A percentile compares a stretch with the other conserved stretches of the same genome.
Evolutionary conservation across 2,888 invertebrate genomes (phyloP).

Genomic region (Zygaena filipendulae): DNA sequence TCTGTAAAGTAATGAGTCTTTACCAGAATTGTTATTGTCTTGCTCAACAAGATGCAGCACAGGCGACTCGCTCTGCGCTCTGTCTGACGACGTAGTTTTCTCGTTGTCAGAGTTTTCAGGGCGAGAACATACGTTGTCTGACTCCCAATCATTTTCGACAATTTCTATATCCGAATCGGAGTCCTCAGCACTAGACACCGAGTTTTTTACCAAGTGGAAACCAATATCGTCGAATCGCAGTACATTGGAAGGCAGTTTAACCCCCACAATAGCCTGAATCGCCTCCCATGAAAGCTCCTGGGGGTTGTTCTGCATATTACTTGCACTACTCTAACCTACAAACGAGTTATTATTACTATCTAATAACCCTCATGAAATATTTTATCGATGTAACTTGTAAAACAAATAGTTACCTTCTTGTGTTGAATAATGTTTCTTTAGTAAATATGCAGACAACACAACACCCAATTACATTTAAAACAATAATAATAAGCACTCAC

Average conservation of each 20-base stretch:
- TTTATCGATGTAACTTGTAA: constrained; percentile 20
- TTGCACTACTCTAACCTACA: constrained; percentile 69
- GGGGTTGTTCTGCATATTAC: constrained; percentile 70
- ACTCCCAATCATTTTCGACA: constrained; percentile 63
- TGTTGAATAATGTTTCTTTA: constrained; percentile 30
- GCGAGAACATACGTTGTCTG: constrained; percentile 55
- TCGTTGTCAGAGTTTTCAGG: constrained; percentile 61
- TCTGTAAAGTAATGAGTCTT: constrained; percentile 48
- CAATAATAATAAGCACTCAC: too few relatives aligned
- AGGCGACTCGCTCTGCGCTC: constrained; percentile 55
- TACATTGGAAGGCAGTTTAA: constrained; percentile 63
- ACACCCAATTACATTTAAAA: too few relatives aligned
- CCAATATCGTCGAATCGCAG: constrained; percentile 65
- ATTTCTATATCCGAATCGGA: constrained; percentile 66
- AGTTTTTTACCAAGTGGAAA: constrained; percentile 58
- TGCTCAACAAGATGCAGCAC: constrained; percentile 57
- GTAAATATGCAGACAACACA: constrained; percentile 45
- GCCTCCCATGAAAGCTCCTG: constrained; percentile 71
- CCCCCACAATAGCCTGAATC: constrained; percentile 67
- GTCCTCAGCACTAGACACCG: constrained; percentile 55
- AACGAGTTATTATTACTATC: constrained; percentile 58
- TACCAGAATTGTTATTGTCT: constrained; percentile 54
- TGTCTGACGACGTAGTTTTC: constrained; percentile 48
- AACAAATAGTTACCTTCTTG: constrained; percentile 46
- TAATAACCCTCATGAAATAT: too few relatives aligned